Percentiles rank a stretch among this genome's conserved stretches.
Evolutionary conservation across 2,113 vertebrate genomes (phyloP).

Genomic region (Lasiurus cinereus): DNA sequence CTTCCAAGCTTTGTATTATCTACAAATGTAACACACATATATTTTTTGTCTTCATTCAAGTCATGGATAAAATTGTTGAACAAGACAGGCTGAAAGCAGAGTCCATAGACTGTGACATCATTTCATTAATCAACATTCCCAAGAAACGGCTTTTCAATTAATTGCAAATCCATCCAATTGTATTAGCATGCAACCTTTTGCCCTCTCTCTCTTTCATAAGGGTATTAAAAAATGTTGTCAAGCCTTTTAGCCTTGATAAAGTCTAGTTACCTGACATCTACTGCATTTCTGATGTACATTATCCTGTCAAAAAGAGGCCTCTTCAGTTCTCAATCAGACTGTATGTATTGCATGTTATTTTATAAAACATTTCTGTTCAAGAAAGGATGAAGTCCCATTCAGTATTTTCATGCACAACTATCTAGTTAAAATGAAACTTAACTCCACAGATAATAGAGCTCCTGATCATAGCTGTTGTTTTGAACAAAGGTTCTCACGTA

Average conservation of each 20-base stretch:
- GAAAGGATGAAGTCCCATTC: neutral
- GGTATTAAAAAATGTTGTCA: constrained; percentile 28
- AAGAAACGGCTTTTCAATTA: constrained; percentile 68
- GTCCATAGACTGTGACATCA: constrained; percentile 34
- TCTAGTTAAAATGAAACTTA: constrained; percentile 7
- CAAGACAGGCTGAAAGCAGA: constrained; percentile 48
- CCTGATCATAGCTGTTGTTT: neutral
- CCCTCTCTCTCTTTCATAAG: constrained; percentile 21
- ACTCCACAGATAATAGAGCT: constrained; percentile 6
- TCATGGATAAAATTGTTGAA: constrained; percentile 50
- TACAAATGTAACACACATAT: constrained; percentile 5
- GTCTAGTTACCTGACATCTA: neutral
- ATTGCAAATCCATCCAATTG: constrained; percentile 48
- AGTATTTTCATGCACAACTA: neutral
- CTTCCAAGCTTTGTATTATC: constrained; percentile 43
- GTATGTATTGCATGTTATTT: neutral
- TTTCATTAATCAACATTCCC: constrained; percentile 63
- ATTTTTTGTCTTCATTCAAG: constrained; percentile 68
- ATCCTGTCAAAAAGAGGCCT: neutral
- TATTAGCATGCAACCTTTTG: constrained; percentile 5
- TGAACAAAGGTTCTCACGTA: neutral
- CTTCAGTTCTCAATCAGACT: constrained; percentile 49
- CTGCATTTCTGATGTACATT: neutral
- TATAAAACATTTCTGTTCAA: constrained; percentile 26
- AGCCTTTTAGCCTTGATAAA: constrained; percentile 22